These are phyloP conservation scores for Venustaconcha ellipsiformis DNA, from an alignment of 1,140 invertebrate genomes.

Conservation along the genomic window DNA sequence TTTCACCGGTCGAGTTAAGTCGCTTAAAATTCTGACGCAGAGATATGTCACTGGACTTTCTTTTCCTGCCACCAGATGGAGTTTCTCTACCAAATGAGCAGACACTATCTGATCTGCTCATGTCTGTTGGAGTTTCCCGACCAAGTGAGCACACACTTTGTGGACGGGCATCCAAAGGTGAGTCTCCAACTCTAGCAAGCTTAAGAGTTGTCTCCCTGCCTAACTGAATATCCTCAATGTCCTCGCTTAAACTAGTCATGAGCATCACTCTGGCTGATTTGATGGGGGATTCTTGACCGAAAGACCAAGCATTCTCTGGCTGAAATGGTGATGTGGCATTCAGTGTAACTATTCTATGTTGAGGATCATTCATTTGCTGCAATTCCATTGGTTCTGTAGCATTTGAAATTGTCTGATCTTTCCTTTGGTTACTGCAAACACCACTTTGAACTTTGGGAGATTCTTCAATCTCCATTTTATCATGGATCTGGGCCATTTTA, in stretches of 20 bases:
- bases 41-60: slow-evolving; percentile 18
- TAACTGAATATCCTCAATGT: too few relatives aligned
- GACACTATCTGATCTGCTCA: slow-evolving; percentile 26
- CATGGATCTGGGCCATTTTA: too few relatives aligned
- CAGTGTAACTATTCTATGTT: slow-evolving; percentile 20
- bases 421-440: too few relatives aligned
- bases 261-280: neutral
- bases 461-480: too few relatives aligned
- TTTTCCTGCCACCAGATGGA: slow-evolving; percentile 27
- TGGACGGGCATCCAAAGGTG: neutral
- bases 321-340: slow-evolving; percentile 27
- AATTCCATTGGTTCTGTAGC: too few relatives aligned
- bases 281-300: slow-evolving; percentile 17
- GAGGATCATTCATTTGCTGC: slow-evolving; percentile 6
- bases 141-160: slow-evolving; percentile 11
- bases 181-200: too few relatives aligned
- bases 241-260: too few relatives aligned
- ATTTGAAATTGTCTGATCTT: too few relatives aligned
- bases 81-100: slow-evolving; percentile 28
- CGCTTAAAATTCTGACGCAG: slow-evolving; percentile 19
- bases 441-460: too few relatives aligned
- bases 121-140: slow-evolving; percentile 14
- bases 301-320: slow-evolving; percentile 10
- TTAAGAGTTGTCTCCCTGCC: too few relatives aligned
- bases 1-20: slow-evolving; percentile 27